A percentile compares a stretch with the other conserved stretches of the same genome.
phyloP scores from a whole-genome alignment of 2,113 vertebrate species.

The Pteropus alecto region DNA sequence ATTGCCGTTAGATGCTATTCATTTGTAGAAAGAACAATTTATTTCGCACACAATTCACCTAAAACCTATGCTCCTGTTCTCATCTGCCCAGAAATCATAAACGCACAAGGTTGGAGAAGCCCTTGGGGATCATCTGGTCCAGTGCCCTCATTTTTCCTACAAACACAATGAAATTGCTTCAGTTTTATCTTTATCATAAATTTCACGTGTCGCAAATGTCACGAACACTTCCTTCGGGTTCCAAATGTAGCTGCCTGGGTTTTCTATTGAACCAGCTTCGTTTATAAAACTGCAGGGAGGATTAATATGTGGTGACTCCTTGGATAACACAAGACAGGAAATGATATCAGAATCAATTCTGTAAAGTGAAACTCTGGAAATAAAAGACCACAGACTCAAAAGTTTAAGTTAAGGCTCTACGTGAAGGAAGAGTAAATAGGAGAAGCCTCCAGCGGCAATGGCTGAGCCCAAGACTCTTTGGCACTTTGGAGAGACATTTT shows the following conservation, averaged over 20 bases:
- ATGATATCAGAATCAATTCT: background rate
- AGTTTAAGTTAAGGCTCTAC: background rate
- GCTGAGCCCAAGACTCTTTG: background rate
- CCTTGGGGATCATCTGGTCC: background rate
- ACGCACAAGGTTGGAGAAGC: background rate
- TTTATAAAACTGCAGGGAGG: background rate
- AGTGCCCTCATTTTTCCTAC: background rate
- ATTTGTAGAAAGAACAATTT: background rate
- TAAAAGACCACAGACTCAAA: background rate
- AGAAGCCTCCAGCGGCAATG: background rate
- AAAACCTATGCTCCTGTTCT: background rate
- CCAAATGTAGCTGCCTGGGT: background rate
- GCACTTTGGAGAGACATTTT: background rate
- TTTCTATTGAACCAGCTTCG: background rate
- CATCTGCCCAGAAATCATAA: constrained; percentile 9
- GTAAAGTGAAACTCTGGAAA: background rate
- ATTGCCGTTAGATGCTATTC: background rate
- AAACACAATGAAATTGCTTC: constrained; percentile 25
- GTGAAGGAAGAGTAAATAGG: background rate
- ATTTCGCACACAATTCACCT: constrained; percentile 13
- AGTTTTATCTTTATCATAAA: constrained; percentile 40
- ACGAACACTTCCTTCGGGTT: background rate
- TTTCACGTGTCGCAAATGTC: background rate
- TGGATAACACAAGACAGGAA: background rate
- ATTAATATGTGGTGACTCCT: background rate